A percentile compares a stretch with the other conserved stretches of the same genome.
These are phyloP conservation scores for Arremon brunneinucha DNA, from an alignment of 2,797 vertebrate species.

Conservation along the genomic window DNA sequence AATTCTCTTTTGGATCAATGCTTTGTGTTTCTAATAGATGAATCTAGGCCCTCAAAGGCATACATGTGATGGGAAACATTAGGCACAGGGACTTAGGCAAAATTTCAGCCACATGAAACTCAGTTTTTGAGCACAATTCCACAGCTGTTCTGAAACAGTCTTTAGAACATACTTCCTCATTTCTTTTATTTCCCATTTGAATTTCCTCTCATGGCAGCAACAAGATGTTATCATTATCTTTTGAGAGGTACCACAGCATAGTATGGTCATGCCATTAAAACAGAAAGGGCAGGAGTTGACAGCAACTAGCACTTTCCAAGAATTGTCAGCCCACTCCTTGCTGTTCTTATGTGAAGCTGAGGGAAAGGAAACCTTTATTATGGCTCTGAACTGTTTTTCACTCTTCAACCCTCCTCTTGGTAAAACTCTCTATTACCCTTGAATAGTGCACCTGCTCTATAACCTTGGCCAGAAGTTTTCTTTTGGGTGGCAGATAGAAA, in stretches of 20 bases:
- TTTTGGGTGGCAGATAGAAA: not conserved
- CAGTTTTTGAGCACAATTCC: not conserved
- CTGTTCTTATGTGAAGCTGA: not conserved
- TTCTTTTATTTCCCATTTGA: not conserved
- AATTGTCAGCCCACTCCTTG: not conserved
- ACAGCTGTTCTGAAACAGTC: not conserved
- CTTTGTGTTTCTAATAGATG: not conserved
- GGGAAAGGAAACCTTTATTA: not conserved
- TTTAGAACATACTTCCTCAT: not conserved
- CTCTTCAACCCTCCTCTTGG: not conserved
- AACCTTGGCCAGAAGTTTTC: not conserved
- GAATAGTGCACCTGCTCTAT: not conserved
- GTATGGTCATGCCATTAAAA: not conserved
- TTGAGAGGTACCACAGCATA: not conserved
- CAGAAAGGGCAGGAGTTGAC: not conserved
- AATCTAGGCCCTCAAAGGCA: not conserved
- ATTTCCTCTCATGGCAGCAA: not conserved
- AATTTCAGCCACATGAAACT: not conserved
- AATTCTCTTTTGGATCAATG: not conserved
- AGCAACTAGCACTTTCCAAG: not conserved
- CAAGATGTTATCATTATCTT: not conserved
- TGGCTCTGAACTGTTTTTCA: not conserved
- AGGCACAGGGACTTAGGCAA: not conserved
- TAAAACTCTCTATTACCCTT: not conserved
- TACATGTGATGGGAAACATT: not conserved